Base-by-base conservation (phyloP, 2,888 invertebrate species). In the Apodemia mormo region DNA sequence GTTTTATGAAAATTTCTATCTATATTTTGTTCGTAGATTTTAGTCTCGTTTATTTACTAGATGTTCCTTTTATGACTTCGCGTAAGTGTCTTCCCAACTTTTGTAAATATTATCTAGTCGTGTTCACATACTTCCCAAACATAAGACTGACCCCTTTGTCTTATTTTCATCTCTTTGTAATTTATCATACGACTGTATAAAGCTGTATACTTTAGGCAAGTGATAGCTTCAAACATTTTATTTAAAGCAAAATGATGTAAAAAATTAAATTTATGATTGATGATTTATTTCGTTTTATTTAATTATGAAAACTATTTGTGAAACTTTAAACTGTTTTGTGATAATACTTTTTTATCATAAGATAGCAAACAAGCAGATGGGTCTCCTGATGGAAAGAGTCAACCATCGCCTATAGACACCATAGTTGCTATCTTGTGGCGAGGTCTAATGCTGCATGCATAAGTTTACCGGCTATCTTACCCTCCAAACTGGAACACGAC, bases 131-230 rank as follows among this genome's bases (percentile, higher is more conserved):
- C 89, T 92, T 92, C 92, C 93, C 93, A 92, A 92, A 91, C 85
- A 93, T 92, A 93, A 93, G 93, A 93, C 93, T 93, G 93, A 93
- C 88, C 93, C 92, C 90, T 92, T 90, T 89, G 86, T 92, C 92
- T 92, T 90, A 83, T 90, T 93, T 90, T 91, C 84, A 81, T 89
- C 88, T 90, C 86, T 89, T 88, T 89, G 81, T 88, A 85, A 84
- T 81, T 86, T 77, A 80, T 77, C 76, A 72, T 78, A 75, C 74
- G 72, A 82, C 80, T 85, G 85, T 87, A 85, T 86, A 87, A 87
- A 82, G 85, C 86, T 90, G 83, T 88, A 88, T 83, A 85, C 81
- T 82, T 82, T 89, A 89, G 89, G 86, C 85, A 82, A 83, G 83
- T 82, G 79, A 87, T 89, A 89, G 91, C 92, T 91, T 90, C 82